Evolutionary conservation across 2,888 invertebrate genomes (phyloP), one percentile per base, ranked within the genome.

Genomic region (Acanthosepion esculentum): DNA sequence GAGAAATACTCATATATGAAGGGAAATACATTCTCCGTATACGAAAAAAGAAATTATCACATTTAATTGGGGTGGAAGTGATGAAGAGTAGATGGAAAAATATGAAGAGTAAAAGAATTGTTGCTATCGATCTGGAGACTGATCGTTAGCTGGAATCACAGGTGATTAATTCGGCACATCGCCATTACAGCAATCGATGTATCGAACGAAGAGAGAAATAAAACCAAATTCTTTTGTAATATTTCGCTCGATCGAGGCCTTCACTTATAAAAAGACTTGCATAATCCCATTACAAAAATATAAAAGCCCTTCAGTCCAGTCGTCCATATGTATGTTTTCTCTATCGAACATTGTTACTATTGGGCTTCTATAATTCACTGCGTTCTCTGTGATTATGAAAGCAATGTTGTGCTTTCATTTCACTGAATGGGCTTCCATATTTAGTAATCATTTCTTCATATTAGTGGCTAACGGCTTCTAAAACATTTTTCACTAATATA

Each of bases 81-180:
- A 64, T 64, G 3, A 26, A 64, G 23, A 6, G 1, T 23, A 23
- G 20, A 59, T 0, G 18, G 55, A 55, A 15, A 5, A 55, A 55
- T 59, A 59, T 59, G 59, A 20, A 59, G 59, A 41, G 59, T 55
- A 55, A 59, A 20, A 23, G 59, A 20, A 18, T 55, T 59, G 23
- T 59, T 23, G 12, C 18, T 93, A 93, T 93, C 53, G 48, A 93
- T 50, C 7, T 4, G 10, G 23, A 3, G 26, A 48, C 4, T 53
- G 93, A 48, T 29, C n/a, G n/a, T 78, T 78, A 3, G 78, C n/a
- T n/a, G n/a, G n/a, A n/a, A 78, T 78, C 78, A 78, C 78, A 78
- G 78, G 78, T 78, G 78, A 78, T 78, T n/a, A n/a, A 78, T 78
- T 78, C 78, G n/a, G n/a, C 78, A 33, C n/a, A n/a, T 78, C n/a